A percentile compares a stretch with the other conserved stretches of the same genome.
These are phyloP conservation scores for Lithophane ornitopus DNA, from an alignment of 2,888 invertebrate species.

Conservation along the genomic window DNA sequence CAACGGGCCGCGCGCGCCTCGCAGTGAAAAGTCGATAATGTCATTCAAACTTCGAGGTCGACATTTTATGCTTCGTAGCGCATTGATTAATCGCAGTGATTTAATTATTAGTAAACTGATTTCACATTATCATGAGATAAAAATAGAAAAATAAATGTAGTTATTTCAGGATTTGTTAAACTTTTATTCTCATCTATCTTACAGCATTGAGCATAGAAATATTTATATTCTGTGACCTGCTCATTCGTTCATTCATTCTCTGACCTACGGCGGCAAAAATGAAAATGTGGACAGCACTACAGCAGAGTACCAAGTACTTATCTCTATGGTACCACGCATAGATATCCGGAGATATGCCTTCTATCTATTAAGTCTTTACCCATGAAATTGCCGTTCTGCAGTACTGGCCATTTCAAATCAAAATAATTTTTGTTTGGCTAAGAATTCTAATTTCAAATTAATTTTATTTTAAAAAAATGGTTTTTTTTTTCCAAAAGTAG, in stretches of 20 bases:
- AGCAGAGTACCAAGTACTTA: too few relatives aligned
- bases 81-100: neutral
- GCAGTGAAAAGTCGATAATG: slow-evolving; percentile 34
- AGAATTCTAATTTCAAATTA: too few relatives aligned
- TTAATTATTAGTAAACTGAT: neutral
- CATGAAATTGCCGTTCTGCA: too few relatives aligned
- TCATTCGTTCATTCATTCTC: slow-evolving; percentile 22
- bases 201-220: too few relatives aligned
- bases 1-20: neutral
- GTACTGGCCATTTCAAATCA: too few relatives aligned
- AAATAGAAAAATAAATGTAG: neutral
- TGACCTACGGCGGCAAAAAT: neutral
- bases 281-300: neutral
- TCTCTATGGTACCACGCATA: too few relatives aligned
- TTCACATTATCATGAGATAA: neutral
- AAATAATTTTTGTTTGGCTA: too few relatives aligned
- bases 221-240: slow-evolving; percentile 10
- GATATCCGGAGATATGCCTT: too few relatives aligned
- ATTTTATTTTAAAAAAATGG: too few relatives aligned
- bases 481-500: too few relatives aligned
- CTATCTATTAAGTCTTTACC: too few relatives aligned
- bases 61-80: neutral
- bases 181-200: slow-evolving; percentile 12
- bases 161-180: neutral
- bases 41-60: slow-evolving; percentile 7